These are phyloP conservation scores for Anguilla marmorata DNA, from an alignment of 2,797 vertebrate genomes.

Conservation along the genomic window DNA sequence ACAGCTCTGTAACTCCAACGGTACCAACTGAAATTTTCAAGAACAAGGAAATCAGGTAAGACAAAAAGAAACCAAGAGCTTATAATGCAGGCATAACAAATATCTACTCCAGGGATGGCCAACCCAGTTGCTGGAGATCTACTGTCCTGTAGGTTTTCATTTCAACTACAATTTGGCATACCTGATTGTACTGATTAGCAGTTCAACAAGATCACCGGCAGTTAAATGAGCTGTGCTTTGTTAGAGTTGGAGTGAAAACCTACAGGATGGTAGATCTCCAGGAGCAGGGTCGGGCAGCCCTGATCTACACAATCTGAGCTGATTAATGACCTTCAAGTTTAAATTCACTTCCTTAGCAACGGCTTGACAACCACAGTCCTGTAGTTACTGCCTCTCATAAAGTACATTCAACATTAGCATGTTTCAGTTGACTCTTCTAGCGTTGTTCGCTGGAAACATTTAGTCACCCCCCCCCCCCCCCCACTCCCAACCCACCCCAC, in stretches of 20 bases:
- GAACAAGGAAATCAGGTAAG: background rate
- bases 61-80: background rate
- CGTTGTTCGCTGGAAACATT: background rate
- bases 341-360: conserved; percentile 6
- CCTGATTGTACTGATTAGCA: too few species aligned
- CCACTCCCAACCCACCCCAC: background rate
- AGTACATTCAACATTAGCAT: background rate
- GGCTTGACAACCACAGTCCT: background rate
- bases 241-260: too few species aligned
- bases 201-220: too few species aligned
- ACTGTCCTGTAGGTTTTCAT: too few species aligned
- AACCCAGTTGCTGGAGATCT: too few species aligned
- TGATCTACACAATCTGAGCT: background rate
- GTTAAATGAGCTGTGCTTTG: too few species aligned
- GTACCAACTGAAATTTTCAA: background rate
- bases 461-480: background rate
- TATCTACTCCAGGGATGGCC: background rate
- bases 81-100: background rate
- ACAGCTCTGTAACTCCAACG: background rate
- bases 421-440: background rate
- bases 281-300: too few species aligned
- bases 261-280: too few species aligned
- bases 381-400: background rate
- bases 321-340: background rate
- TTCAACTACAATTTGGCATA: too few species aligned